phyloP scores from a whole-genome alignment of 2,113 vertebrate species.

The Pipra filicauda region DNA sequence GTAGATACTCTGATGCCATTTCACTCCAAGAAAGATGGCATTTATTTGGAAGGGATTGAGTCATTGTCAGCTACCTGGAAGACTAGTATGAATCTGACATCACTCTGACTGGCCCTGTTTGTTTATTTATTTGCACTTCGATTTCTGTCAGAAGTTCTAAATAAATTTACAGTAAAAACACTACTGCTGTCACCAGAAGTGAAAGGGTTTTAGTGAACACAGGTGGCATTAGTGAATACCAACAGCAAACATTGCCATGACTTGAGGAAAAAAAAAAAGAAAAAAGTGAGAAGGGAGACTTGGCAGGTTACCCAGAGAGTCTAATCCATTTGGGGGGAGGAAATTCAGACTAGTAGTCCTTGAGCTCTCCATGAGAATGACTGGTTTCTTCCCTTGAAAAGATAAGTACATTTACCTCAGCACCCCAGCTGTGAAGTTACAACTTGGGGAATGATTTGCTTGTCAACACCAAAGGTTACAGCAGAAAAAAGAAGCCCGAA shows the following conservation, averaged over 20 bases:
- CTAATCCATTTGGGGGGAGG: neutral
- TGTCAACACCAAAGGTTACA: neutral
- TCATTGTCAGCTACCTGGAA: neutral
- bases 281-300: neutral
- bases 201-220: neutral
- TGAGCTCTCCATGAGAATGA: neutral
- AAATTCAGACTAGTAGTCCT: neutral
- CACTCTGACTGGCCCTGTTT: neutral
- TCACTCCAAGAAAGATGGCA: neutral
- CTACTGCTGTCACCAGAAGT: neutral
- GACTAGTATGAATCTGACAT: neutral
- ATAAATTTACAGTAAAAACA: neutral
- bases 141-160: neutral
- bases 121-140: neutral
- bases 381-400: neutral
- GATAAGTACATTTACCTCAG: neutral
- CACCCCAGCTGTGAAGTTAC: neutral
- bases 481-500: neutral
- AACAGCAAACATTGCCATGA: neutral
- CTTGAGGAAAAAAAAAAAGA: neutral
- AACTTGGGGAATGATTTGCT: neutral
- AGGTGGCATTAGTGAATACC: neutral
- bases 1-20: neutral
- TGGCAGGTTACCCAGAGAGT: neutral
- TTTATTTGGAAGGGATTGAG: neutral